These are phyloP conservation scores for Rutpela maculata DNA, from an alignment of 2,888 invertebrate genomes.

Conservation along the genomic window DNA sequence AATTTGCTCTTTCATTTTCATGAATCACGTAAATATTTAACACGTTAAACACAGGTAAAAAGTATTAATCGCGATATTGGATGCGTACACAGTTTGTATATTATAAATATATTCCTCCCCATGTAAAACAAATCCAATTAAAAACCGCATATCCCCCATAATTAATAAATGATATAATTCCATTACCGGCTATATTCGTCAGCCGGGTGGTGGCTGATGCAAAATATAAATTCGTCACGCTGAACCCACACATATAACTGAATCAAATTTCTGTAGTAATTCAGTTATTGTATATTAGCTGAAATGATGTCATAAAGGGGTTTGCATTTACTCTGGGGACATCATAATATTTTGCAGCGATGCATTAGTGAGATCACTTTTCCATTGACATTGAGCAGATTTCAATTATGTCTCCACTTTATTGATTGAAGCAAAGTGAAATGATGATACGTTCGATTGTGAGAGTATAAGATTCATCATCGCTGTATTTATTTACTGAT, in stretches of 20 bases:
- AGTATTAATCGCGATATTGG: background rate
- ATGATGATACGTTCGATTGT: background rate
- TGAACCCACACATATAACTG: constrained; percentile 68
- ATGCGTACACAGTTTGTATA: background rate
- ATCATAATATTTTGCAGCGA: constrained; percentile 58
- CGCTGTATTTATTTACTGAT: background rate
- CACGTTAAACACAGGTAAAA: too few species aligned
- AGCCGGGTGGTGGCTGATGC: constrained; percentile 58
- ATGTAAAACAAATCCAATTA: constrained; percentile 54
- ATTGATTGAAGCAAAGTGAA: constrained; percentile 22
- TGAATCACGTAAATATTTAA: too few species aligned
- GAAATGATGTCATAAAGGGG: constrained; percentile 66
- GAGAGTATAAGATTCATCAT: background rate
- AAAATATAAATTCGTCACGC: constrained; percentile 71
- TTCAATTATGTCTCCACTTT: constrained; percentile 33
- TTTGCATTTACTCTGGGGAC: constrained; percentile 59
- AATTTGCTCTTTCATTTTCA: too few species aligned
- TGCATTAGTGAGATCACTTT: constrained; percentile 52
- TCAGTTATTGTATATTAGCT: constrained; percentile 67
- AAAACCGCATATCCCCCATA: constrained; percentile 61
- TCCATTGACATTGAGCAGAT: constrained; percentile 57
- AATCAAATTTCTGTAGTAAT: constrained; percentile 69
- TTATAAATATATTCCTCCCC: background rate
- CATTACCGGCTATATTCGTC: constrained; percentile 64
- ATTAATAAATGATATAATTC: constrained; percentile 68